These are phyloP conservation scores for Lepus oiostolus DNA, from an alignment of 2,797 vertebrate species.

Conservation along the genomic window DNA sequence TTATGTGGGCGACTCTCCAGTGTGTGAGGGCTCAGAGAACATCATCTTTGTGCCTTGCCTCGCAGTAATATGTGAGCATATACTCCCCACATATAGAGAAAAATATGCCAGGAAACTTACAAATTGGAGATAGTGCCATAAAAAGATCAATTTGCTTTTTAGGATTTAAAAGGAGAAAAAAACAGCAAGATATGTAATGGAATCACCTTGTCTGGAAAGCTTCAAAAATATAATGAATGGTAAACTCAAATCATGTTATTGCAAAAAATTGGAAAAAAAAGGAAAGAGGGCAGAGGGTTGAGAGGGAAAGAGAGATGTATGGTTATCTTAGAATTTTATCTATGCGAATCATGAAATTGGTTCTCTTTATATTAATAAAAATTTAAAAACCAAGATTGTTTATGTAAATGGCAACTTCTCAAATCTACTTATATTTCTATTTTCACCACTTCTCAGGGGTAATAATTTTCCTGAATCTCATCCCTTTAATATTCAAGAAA, in stretches of 20 bases:
- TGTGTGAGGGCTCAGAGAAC: neutral
- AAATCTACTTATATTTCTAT: neutral
- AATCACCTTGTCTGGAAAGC: neutral
- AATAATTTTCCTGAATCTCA: neutral
- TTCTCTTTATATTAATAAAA: no score
- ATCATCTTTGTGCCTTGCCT: neutral
- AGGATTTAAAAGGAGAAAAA: neutral
- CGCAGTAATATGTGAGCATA: neutral
- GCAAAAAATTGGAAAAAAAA: no score
- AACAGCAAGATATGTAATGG: neutral
- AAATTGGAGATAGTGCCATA: neutral
- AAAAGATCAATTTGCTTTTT: slow-evolving; percentile 3
- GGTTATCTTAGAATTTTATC: no score
- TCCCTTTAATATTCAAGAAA: neutral
- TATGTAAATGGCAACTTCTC: neutral
- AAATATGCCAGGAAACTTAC: neutral
- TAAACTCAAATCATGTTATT: no score
- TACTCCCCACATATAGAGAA: neutral
- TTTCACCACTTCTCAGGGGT: neutral
- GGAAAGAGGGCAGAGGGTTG: no score
- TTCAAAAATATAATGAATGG: neutral
- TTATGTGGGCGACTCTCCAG: neutral
- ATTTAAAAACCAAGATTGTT: neutral
- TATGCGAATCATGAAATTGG: no score
- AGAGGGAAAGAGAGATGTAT: no score